These are phyloP conservation scores for Clarias magur DNA, from an alignment of 2,113 vertebrate species.

Conservation along the genomic window DNA sequence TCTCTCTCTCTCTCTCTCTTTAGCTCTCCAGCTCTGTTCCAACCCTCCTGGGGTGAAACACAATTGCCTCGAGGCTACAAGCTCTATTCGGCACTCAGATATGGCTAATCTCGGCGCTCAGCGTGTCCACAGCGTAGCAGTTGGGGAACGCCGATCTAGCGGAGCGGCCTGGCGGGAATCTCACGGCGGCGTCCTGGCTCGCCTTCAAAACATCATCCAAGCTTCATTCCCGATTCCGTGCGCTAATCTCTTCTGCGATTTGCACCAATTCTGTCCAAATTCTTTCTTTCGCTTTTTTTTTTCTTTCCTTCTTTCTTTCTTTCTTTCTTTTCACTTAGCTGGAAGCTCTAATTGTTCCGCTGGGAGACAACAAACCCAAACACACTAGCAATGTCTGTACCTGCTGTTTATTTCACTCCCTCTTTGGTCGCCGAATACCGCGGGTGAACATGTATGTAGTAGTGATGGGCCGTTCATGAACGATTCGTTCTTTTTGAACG, in stretches of 20 bases:
- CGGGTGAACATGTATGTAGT: no score
- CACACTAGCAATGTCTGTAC: not conserved
- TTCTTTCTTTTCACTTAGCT: slow-evolving; percentile 3
- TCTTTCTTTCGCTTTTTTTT: not conserved
- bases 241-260: not conserved
- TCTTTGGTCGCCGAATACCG: not conserved
- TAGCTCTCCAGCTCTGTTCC: not conserved
- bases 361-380: slow-evolving; percentile 12
- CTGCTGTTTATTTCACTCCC: not conserved
- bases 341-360: slow-evolving; percentile 24
- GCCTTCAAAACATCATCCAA: not conserved
- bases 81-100: slow-evolving; percentile 49
- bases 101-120: slow-evolving; percentile 51
- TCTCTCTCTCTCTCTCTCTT: not conserved
- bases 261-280: slow-evolving; percentile 5
- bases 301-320: no score
- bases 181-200: not conserved
- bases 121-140: slow-evolving; percentile 10
- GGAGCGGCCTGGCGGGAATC: slow-evolving; percentile 16
- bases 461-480: no score
- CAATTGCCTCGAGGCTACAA: slow-evolving; percentile 64
- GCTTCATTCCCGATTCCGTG: not conserved
- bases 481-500: no score
- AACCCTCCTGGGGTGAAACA: slow-evolving; percentile 56
- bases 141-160: slow-evolving; percentile 16